Percentiles rank a stretch among this genome's conserved stretches.
phyloP scores from a whole-genome alignment of 1,140 invertebrate genomes.

The Drosophila tani region DNA sequence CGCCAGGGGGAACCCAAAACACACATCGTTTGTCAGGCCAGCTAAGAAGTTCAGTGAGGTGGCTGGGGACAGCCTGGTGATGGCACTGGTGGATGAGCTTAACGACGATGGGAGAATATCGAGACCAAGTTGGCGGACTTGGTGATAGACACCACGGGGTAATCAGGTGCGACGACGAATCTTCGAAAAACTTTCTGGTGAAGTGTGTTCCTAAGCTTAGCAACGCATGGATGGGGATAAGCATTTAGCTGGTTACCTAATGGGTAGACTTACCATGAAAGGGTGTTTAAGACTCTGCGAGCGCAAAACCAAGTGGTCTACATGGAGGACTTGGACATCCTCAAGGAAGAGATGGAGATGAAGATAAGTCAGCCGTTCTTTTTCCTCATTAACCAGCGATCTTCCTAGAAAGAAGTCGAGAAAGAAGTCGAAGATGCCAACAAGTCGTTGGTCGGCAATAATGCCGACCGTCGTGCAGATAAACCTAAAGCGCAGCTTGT shows the following conservation, averaged over 20 bases:
- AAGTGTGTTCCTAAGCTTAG: background rate
- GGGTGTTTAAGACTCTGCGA: too few species aligned
- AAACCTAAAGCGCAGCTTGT: too few species aligned
- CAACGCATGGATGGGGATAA: background rate
- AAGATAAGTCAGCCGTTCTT: background rate
- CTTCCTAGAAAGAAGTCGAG: too few species aligned
- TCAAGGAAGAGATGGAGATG: background rate
- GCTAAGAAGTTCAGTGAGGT: too few species aligned
- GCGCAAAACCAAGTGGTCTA: too few species aligned
- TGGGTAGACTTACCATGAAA: background rate
- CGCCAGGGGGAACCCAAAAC: too few species aligned
- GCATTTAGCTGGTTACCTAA: background rate
- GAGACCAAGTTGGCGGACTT: background rate
- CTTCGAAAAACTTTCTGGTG: background rate
- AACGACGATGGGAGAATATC: conserved; percentile 1
- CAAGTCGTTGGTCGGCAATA: too few species aligned
- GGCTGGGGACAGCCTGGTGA: background rate
- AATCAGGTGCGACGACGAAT: too few species aligned
- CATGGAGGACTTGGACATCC: too few species aligned
- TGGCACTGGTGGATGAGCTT: background rate
- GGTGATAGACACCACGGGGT: conserved; percentile 3
- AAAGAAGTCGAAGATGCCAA: background rate
- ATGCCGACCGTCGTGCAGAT: background rate
- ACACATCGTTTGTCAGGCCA: too few species aligned
- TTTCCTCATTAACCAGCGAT: background rate